Evolutionary conservation across 2,797 vertebrate species (phyloP), one percentile per base, ranked within the genome.

Genomic region (Mus minutoides): DNA sequence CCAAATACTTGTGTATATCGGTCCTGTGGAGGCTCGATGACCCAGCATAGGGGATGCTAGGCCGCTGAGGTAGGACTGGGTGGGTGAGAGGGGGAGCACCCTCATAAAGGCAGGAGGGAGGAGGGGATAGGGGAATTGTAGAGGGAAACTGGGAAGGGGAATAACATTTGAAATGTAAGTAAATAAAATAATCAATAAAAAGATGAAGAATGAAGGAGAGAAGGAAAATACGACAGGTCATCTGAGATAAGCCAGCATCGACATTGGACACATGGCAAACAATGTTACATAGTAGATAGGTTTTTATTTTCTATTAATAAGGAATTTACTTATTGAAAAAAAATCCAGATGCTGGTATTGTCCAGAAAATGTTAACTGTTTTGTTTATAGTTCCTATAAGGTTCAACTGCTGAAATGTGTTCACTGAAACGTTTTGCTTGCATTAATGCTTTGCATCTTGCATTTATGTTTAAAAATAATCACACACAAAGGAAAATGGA

Each of bases 331-430:
- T 69, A 69, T 3, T 26, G 26, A 62, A 98, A 98, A 98, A 46
- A 98, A 98, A 98, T 98, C 98, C 98, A 98, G 99, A 99, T 98
- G 98, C 98, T 98, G 98, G 98, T 98, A 98, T 98, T 98, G 98
- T 99, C 98, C 98, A 98, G 98, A 99, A 98, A 98, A 99, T 98
- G 98, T 98, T 98, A 98, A 98, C 98, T 98, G 97, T 84, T 98
- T 98, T 98, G 98, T 98, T 99, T 98, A 98, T 98, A 98, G 89
- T 98, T 98, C 95, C 97, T 98, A 98, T 98, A 98, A 98, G 34
- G 43, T n/a, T 97, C 98, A 98, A 98, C 97, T 98, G 98, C 92
- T 98, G 97, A 98, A 98, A 98, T 94, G 98, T 98, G 96, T 98
- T 98, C 98, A 96, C 94, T 14, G 56, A 97, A 98, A 98, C 96